Evolutionary conservation across 64 coral and sea anemone species (phyloP), one percentile per base, ranked within the genome.

Genomic region (Dendrophyllia cribrosa): DNA sequence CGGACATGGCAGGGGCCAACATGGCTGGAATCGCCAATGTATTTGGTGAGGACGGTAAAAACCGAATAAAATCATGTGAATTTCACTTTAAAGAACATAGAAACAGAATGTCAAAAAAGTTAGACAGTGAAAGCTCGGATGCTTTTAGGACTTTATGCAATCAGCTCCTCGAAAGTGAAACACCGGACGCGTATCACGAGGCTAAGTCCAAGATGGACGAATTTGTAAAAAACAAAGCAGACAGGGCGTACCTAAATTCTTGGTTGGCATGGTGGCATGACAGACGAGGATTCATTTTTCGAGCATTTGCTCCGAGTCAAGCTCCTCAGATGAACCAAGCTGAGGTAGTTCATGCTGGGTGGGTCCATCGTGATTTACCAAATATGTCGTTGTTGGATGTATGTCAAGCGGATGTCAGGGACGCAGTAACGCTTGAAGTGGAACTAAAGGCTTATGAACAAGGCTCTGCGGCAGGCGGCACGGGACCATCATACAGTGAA

Each of bases 1-100:
- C 79, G 22, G 79, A 83, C 79, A 83, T 83, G 58, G 58, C 79
- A 5, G 59, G 79, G 52, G 79, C 79, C 45, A 83, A 59, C 52
- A 25, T 83, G 79, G 59, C 55, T 26, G 79, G 79, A 43, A 61
- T 83, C 45, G n/a, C 59, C 20, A 83, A 83, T 47, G 79, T 83
- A 12, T 77, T 77, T 49, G 75, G 75, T 13, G 46, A 77, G 45
- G 75, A 77, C 7, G 75, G 7, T 17, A 43, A 19, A 49, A 49
- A 9, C 17, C 22, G 24, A 6, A 77, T 77, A 10, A 77, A 77
- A 19, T 46, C 75, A 9, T 77, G 75, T 50, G 75, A 77, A 25
- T 58, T 82, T 15, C 78, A 82, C 58, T 82, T 82, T 43, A 82
- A 82, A 24, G 78, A 82, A 7, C 51, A 82, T 58, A 52, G 78